Evolutionary conservation across 2,888 invertebrate genomes (phyloP).

Genomic region (Pyralis farinalis): DNA sequence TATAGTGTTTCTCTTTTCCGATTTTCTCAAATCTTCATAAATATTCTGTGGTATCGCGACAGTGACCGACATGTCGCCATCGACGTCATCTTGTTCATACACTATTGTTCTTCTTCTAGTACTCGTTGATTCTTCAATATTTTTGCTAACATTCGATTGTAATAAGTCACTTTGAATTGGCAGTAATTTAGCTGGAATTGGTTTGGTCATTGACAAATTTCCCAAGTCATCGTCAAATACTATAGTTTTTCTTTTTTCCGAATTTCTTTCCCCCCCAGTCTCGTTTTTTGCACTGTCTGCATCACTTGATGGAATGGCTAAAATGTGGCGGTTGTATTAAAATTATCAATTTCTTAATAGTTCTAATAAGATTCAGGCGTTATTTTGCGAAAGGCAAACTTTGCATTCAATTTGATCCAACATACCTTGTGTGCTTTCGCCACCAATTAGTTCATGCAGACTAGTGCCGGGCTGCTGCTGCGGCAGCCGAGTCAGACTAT

Average conservation of each 20-base stretch:
- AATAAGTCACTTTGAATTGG: neutral
- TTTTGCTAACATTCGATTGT: neutral
- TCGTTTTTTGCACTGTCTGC: too few species aligned
- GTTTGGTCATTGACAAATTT: slow-evolving; percentile 29
- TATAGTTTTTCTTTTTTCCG: slow-evolving; percentile 19
- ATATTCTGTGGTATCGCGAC: too few species aligned
- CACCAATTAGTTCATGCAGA: too few species aligned
- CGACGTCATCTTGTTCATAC: neutral
- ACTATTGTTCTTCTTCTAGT: neutral
- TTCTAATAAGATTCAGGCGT: too few species aligned
- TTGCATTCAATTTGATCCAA: too few species aligned
- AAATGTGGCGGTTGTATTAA: too few species aligned
- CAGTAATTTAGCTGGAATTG: slow-evolving; percentile 14
- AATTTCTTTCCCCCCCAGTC: neutral
- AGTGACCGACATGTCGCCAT: neutral
- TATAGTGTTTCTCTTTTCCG: neutral
- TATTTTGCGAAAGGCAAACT: too few species aligned
- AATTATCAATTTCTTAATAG: too few species aligned
- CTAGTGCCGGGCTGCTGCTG: too few species aligned
- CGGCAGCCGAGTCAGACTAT: too few species aligned
- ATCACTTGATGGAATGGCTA: slow-evolving; percentile 5
- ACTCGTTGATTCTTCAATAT: neutral
- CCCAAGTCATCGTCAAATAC: slow-evolving; percentile 25
- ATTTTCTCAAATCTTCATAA: too few species aligned
- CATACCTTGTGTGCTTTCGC: too few species aligned